Evolutionary conservation across 2,797 vertebrate species (phyloP).

Genomic region (Holocentrus rufus): DNA sequence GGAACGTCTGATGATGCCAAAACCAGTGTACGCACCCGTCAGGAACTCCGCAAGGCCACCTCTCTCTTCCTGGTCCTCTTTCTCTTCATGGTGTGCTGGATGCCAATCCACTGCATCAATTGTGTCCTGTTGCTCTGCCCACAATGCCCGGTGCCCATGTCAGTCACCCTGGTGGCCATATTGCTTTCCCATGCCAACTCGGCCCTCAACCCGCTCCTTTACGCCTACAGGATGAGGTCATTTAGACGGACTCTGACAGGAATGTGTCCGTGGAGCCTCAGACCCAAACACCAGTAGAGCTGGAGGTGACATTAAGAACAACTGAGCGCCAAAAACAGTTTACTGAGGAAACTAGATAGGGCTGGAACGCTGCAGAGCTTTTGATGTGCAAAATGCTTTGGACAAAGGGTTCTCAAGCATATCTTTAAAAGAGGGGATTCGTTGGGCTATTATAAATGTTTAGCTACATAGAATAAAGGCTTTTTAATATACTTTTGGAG

Average conservation of each 20-base stretch:
- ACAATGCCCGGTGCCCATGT: constrained; percentile 43
- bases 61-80: constrained; percentile 88
- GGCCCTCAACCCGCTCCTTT: constrained; percentile 86
- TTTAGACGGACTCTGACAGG: constrained; percentile 83
- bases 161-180: constrained; percentile 80
- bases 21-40: constrained; percentile 60
- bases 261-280: constrained; percentile 61
- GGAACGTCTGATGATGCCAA: neutral
- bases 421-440: no score
- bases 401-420: no score
- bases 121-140: constrained; percentile 82
- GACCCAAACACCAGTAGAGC: constrained; percentile 4
- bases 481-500: no score
- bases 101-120: constrained; percentile 87
- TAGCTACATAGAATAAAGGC: no score
- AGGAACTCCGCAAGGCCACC: constrained; percentile 85
- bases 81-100: constrained; percentile 88
- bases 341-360: no score
- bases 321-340: no score
- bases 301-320: no score
- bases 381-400: no score
- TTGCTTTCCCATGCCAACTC: constrained; percentile 88
- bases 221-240: constrained; percentile 87
- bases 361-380: no score
- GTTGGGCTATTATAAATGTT: no score